These are phyloP conservation scores for Darevskia nairensis DNA, from an alignment of 2,797 vertebrate species.

Conservation along the genomic window DNA sequence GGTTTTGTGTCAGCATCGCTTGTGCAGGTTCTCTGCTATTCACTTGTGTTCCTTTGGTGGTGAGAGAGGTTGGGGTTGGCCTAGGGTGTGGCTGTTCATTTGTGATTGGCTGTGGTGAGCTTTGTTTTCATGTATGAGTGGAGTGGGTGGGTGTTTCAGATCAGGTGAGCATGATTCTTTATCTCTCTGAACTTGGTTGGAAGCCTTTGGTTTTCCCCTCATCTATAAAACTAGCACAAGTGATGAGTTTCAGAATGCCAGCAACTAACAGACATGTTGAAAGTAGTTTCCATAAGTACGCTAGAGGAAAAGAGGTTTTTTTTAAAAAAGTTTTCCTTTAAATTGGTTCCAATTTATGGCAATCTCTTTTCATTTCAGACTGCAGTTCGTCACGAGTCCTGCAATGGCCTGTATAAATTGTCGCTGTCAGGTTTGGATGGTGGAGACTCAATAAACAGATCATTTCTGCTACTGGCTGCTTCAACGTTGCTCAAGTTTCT, in stretches of 20 bases:
- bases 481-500: constrained; percentile 98
- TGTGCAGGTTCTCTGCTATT: no score
- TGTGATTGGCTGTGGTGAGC: no score
- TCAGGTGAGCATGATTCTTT: not conserved
- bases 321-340: not conserved
- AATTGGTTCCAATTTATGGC: not conserved
- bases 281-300: not conserved
- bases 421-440: constrained; percentile 96
- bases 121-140: no score
- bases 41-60: no score
- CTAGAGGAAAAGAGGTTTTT: not conserved
- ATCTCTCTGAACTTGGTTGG: constrained; percentile 1
- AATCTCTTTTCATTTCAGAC: constrained; percentile 78
- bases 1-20: no score
- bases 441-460: constrained; percentile 97
- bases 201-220: not conserved
- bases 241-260: not conserved
- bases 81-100: no score
- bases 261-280: not conserved
- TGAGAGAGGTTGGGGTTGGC: no score
- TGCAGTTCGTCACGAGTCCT: constrained; percentile 96
- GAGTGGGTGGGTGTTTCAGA: no score
- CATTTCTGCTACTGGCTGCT: constrained; percentile 94
- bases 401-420: constrained; percentile 96
- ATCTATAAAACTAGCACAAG: not conserved